phyloP scores from a whole-genome alignment of 2,113 vertebrate genomes.

The Atlantisia rogersi region DNA sequence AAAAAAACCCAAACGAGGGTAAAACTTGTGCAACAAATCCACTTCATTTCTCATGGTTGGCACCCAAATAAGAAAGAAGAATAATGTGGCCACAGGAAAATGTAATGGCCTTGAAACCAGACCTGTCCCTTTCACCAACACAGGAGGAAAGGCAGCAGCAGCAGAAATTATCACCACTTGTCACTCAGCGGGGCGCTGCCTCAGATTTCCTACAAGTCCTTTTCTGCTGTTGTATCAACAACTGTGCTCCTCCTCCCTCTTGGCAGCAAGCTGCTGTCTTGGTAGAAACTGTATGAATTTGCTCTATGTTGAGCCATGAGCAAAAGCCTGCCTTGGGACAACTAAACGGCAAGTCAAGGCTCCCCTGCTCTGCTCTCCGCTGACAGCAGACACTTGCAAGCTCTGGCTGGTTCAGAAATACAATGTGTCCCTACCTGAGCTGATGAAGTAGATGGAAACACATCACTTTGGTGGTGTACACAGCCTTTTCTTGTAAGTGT shows the following conservation, averaged over 20 bases:
- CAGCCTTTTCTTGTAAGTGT: background rate
- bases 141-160: background rate
- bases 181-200: background rate
- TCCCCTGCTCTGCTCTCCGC: background rate
- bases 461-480: background rate
- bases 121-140: background rate
- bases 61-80: background rate
- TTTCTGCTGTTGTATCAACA: background rate
- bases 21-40: background rate
- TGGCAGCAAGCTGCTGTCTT: background rate
- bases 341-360: accelerated
- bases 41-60: background rate
- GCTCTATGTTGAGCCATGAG: accelerated
- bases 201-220: background rate
- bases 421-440: accelerated
- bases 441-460: background rate
- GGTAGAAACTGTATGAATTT: background rate
- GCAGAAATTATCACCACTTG: background rate
- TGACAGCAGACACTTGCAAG: background rate
- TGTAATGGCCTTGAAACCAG: background rate
- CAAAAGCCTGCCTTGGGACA: background rate
- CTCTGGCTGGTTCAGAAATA: background rate
- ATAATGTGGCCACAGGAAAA: background rate
- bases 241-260: background rate
- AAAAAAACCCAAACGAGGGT: background rate